phyloP scores from a whole-genome alignment of 2,888 invertebrate species.

The Erebia epiphron region DNA sequence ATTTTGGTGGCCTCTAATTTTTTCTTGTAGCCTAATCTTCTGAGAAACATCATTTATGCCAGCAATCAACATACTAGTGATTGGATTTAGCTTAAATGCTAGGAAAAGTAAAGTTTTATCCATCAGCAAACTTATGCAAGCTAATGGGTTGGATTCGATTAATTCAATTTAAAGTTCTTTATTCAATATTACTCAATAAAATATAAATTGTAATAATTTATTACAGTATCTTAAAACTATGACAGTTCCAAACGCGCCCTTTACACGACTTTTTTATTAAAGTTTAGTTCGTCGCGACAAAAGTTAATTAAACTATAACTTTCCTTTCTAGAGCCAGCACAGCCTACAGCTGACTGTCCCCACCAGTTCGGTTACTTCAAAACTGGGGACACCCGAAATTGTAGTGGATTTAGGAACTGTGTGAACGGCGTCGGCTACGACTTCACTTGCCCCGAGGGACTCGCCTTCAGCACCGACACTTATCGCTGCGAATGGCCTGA shows the following conservation, averaged over 20 bases:
- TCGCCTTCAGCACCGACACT: conserved; percentile 88
- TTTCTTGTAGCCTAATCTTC: too few relatives aligned
- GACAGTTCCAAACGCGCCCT: too few relatives aligned
- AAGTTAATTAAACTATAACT: not conserved
- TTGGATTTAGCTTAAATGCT: too few relatives aligned
- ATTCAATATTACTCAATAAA: too few relatives aligned
- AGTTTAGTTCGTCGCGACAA: not conserved
- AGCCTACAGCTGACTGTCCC: conserved; percentile 90
- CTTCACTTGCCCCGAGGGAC: conserved; percentile 91
- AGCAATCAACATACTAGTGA: too few relatives aligned
- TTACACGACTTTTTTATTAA: not conserved
- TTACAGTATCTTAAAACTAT: too few relatives aligned
- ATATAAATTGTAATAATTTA: too few relatives aligned
- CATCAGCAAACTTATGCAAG: too few relatives aligned
- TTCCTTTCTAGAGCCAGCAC: conserved; percentile 83
- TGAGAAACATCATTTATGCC: too few relatives aligned
- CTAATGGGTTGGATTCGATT: too few relatives aligned
- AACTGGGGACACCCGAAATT: conserved; percentile 84
- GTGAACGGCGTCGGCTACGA: conserved; percentile 89
- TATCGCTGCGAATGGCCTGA: conserved; percentile 96
- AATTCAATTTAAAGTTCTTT: too few relatives aligned
- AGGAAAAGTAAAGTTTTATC: too few relatives aligned
- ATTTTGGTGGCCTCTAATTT: not conserved
- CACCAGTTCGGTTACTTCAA: conserved; percentile 92
- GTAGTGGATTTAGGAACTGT: conserved; percentile 92